Percentiles rank a stretch among this genome's conserved stretches.
These are phyloP conservation scores for Ephialtes manifestator DNA, from an alignment of 2,888 invertebrate genomes.

Conservation along the genomic window DNA sequence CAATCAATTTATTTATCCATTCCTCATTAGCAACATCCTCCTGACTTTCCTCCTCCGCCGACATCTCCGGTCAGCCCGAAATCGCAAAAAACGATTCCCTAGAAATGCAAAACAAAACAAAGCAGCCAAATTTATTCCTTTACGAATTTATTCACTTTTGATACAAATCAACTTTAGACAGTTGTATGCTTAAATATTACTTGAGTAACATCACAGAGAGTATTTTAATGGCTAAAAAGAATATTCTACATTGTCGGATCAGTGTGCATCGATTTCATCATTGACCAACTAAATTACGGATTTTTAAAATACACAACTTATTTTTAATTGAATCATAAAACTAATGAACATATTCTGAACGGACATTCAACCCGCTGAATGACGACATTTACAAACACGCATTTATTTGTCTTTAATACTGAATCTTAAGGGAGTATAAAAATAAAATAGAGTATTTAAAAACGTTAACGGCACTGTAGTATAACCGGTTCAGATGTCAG, in stretches of 20 bases:
- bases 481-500: background rate
- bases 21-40: slow-evolving; percentile 1
- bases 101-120: background rate
- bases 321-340: background rate
- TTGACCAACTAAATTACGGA: background rate
- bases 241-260: background rate
- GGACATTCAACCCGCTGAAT: slow-evolving; percentile 45
- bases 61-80: slow-evolving; percentile 17
- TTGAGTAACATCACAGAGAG: slow-evolving; percentile 45
- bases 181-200: slow-evolving; percentile 15
- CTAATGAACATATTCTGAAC: background rate
- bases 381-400: background rate
- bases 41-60: slow-evolving; percentile 18
- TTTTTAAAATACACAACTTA: background rate
- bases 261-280: background rate
- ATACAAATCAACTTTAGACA: background rate
- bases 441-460: background rate
- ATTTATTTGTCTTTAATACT: slow-evolving; percentile 29
- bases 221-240: slow-evolving; percentile 24
- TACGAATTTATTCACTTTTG: slow-evolving; percentile 51
- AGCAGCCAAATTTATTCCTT: background rate
- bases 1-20: slow-evolving; percentile 9
- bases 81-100: background rate
- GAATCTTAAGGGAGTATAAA: slow-evolving; percentile 2
- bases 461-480: slow-evolving; percentile 26